These are phyloP conservation scores for Cecidostiba fungosa DNA, from an alignment of 2,888 invertebrate genomes.

Conservation along the genomic window DNA sequence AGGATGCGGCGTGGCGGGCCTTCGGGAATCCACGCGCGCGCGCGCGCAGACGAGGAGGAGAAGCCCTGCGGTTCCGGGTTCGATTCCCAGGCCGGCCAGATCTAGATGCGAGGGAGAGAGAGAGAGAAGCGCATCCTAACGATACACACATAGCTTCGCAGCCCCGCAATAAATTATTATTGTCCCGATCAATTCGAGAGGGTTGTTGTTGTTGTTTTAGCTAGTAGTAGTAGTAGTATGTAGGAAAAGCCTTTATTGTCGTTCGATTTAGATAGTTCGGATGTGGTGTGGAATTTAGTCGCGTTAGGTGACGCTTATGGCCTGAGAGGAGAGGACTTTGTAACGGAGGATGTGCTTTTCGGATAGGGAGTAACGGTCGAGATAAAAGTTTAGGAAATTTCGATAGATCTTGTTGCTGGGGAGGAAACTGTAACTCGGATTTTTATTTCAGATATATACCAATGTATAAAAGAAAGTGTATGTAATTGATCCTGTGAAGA, in stretches of 20 bases:
- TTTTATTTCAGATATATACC: background rate
- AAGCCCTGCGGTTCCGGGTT: slow-evolving; percentile 68
- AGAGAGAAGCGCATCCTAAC: slow-evolving; percentile 6
- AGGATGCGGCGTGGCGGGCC: background rate
- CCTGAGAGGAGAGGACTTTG: background rate
- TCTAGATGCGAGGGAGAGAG: slow-evolving; percentile 68
- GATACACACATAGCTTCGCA: slow-evolving; percentile 52
- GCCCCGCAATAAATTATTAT: slow-evolving; percentile 74
- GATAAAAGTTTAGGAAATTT: background rate
- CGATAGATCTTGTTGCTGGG: background rate
- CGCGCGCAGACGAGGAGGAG: slow-evolving; percentile 1
- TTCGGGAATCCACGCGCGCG: slow-evolving; percentile 8
- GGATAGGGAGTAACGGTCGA: slow-evolving; percentile 8
- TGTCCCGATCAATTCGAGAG: slow-evolving; percentile 72
- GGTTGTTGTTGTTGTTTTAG: slow-evolving; percentile 38
- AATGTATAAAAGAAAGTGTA: background rate
- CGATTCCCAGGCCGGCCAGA: slow-evolving; percentile 70
- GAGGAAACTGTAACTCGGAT: background rate
- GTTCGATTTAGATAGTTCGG: slow-evolving; percentile 38
- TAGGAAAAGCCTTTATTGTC: background rate
- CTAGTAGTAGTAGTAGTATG: background rate
- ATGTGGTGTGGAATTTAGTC: slow-evolving; percentile 6
- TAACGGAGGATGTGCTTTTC: background rate
- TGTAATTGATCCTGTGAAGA: background rate
- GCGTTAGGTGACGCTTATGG: slow-evolving; percentile 26